Evolutionary conservation across 2,797 vertebrate genomes (phyloP).

Genomic region (Galago senegalensis): DNA sequence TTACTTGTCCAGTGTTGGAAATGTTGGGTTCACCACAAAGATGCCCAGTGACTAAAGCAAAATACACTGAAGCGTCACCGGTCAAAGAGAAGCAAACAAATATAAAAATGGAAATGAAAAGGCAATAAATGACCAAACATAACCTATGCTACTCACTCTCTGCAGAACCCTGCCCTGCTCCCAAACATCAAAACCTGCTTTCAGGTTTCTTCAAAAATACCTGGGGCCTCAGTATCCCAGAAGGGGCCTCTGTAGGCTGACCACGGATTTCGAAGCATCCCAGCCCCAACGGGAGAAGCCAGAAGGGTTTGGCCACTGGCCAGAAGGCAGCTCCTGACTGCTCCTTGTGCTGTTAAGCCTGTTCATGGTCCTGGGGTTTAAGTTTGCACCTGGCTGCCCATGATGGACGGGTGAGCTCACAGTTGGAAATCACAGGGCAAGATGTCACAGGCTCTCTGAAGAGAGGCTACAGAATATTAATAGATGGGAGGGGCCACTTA

Average conservation of each 20-base stretch:
- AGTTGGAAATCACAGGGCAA: not conserved
- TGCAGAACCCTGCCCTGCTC: not conserved
- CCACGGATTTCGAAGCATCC: not conserved
- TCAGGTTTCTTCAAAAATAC: not conserved
- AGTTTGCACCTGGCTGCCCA: conserved; percentile 53
- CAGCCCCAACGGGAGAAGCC: not conserved
- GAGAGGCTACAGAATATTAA: conserved; percentile 4
- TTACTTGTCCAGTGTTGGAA: not conserved
- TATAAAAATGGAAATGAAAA: not conserved
- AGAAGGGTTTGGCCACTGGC: not conserved
- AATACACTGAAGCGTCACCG: not conserved
- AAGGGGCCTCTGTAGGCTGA: not conserved
- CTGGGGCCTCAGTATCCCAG: not conserved
- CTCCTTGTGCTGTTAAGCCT: not conserved
- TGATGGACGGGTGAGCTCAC: not conserved
- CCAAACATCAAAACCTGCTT: not conserved
- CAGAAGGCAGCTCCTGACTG: not conserved
- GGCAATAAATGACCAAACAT: not conserved
- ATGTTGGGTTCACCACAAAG: not conserved
- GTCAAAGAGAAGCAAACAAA: conserved; percentile 42
- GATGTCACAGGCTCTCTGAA: conserved; percentile 68
- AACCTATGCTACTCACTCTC: not conserved
- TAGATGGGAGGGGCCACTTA: not conserved
- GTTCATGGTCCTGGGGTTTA: not conserved
- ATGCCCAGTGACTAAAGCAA: conserved; percentile 24